Percentiles rank a stretch among this genome's conserved stretches.
phyloP scores from a whole-genome alignment of 2,797 vertebrate species.

The Sebastes kiyomatsui region DNA sequence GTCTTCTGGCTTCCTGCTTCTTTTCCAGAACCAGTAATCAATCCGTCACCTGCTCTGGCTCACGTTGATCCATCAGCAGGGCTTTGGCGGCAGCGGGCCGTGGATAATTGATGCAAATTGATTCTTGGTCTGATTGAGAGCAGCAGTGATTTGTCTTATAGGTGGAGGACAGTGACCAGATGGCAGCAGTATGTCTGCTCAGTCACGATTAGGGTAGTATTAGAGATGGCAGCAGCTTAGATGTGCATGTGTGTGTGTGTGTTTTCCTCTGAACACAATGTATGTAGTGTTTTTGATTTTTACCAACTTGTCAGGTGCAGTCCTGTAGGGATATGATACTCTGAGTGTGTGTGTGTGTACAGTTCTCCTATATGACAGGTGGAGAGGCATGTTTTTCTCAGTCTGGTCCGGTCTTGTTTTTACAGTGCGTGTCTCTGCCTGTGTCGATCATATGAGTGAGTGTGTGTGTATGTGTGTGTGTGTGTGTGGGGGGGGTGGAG shows the following conservation, averaged over 20 bases:
- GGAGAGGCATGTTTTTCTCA: conserved; percentile 44
- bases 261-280: neutral
- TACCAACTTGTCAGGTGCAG: neutral
- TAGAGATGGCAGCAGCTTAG: neutral
- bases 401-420: conserved; percentile 64
- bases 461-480: neutral
- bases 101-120: conserved; percentile 73
- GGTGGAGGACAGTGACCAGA: conserved; percentile 68
- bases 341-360: neutral
- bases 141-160: conserved; percentile 68
- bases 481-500: neutral
- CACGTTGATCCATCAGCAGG: conserved; percentile 37
- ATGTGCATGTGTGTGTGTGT: neutral
- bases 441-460: conserved; percentile 20
- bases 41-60: conserved; percentile 64
- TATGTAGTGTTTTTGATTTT: conserved; percentile 7
- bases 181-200: conserved; percentile 66
- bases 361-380: conserved; percentile 42
- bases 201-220: conserved; percentile 13
- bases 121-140: conserved; percentile 58
- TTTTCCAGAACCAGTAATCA: conserved; percentile 32
- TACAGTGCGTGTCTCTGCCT: conserved; percentile 49
- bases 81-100: conserved; percentile 16
- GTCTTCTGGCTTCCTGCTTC: neutral
- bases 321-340: conserved; percentile 6